Conservation (phyloP, 2,113 vertebrate genomes). For the Phoenicopterus ruber region DNA sequence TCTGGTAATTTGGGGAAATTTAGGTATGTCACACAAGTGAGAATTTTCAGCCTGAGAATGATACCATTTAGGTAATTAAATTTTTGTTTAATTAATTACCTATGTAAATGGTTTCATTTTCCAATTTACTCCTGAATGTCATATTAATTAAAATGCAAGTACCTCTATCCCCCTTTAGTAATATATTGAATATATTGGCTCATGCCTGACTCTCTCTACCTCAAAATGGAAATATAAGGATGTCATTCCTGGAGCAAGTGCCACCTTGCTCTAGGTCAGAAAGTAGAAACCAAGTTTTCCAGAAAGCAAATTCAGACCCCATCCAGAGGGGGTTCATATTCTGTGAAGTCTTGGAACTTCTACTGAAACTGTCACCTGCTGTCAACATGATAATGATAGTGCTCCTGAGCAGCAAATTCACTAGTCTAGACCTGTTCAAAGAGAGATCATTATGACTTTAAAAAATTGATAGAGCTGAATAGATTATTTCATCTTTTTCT, state of each 20-base stretch:
- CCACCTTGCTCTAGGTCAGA: neutral
- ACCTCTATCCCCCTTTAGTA: neutral
- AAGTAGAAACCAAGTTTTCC: neutral
- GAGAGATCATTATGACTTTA: neutral
- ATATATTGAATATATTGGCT: neutral
- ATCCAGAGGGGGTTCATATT: neutral
- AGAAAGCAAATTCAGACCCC: neutral
- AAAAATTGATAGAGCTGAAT: neutral
- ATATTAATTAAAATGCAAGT: neutral
- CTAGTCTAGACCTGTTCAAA: neutral
- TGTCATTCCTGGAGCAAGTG: neutral
- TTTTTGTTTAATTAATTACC: neutral
- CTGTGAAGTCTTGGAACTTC: neutral
- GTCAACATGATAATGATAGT: neutral
- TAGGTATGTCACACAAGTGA: neutral
- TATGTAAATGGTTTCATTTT: neutral
- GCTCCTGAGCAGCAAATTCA: neutral
- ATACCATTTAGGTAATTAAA: neutral
- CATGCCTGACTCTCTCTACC: neutral
- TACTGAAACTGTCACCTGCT: neutral
- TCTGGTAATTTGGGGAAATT: neutral
- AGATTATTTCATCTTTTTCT: neutral
- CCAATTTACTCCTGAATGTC: neutral
- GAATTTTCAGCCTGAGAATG: neutral
- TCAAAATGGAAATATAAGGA: neutral